These are phyloP conservation scores for Pelodiscus sinensis DNA, from an alignment of 2,113 vertebrate species.

Conservation along the genomic window DNA sequence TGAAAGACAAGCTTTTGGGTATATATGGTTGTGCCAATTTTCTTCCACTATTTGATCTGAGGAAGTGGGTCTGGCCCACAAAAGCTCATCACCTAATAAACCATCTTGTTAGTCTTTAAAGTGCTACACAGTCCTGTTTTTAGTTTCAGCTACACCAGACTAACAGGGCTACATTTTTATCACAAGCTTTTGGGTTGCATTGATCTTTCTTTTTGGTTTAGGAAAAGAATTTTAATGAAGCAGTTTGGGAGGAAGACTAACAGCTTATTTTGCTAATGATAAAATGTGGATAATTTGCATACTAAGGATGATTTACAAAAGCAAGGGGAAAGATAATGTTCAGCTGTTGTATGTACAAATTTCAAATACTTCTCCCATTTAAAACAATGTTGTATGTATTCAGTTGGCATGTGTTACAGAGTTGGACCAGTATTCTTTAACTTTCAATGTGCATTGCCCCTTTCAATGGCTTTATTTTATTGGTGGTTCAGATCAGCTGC, in stretches of 20 bases:
- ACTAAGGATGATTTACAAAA: background rate
- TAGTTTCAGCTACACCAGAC: too few species aligned
- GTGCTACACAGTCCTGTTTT: too few species aligned
- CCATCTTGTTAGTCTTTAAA: too few species aligned
- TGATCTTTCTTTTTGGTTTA: background rate
- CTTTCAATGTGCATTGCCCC: background rate
- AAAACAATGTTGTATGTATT: background rate
- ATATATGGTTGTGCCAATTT: too few species aligned
- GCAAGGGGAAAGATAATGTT: background rate
- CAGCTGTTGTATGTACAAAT: background rate
- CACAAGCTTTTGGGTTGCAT: background rate
- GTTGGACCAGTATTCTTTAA: background rate
- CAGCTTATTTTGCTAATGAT: background rate
- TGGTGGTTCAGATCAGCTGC: background rate
- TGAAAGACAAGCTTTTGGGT: background rate
- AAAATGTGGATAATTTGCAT: background rate
- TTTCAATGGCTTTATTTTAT: background rate
- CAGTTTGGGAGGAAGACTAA: background rate
- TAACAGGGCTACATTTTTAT: too few species aligned
- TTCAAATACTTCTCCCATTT: background rate
- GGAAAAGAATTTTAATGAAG: background rate
- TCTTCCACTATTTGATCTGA: too few species aligned
- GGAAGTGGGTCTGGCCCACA: too few species aligned
- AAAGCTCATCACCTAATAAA: too few species aligned
- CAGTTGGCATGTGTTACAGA: background rate